Base-by-base conservation (phyloP, 2,113 vertebrate genomes). In the Cyanoliseus patagonus region DNA sequence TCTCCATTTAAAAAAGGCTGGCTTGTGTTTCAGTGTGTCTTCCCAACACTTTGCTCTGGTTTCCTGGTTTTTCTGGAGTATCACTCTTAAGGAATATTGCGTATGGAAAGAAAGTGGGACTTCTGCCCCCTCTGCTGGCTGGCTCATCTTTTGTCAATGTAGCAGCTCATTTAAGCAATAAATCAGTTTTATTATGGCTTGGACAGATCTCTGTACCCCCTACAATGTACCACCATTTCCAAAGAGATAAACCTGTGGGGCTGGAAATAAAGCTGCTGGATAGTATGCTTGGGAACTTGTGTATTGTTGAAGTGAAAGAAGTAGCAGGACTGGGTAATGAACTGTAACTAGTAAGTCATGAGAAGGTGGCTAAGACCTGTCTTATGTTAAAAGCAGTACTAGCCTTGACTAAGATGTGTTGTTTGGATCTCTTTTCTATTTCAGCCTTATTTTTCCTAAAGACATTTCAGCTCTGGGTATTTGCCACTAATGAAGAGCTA, bases 71-170 rank as follows among this genome's bases (percentile, higher is more conserved):
- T 52, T 63, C 9, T 23, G 33, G 17, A 57, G 17, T 9, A 19
- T 35, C 33, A 4, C 33, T 35, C 42, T 39, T 37, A 18, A 39
- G 16, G 18, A 63, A 23, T 4, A 5, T 7, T 31, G 11, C 39
- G 22, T 44, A 17, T 2, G 4, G 42, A 44, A 52, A 42, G 41
- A 81, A 64, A 61, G 35, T 39, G 37, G 51, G 41, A 7, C 81
- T 83, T 95, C 51, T 76, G 39, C 87, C 23, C 72, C 79, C 83
- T 94, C 83, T 90, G 19, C 62, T 90, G 83, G 70, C 64, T 91
- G 70, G 3, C 20, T 93, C 20, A 3, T 63, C 35, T 81, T 47
- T 47, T 20, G 35, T 30, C 52, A 47, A 30, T 13, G 24, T 22
- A 37, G 33, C 2, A 3, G 42, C 20, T 68, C 18, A 8, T 3